These are phyloP conservation scores for Anguilla marmorata DNA, from an alignment of 2,797 vertebrate genomes.

Conservation along the genomic window DNA sequence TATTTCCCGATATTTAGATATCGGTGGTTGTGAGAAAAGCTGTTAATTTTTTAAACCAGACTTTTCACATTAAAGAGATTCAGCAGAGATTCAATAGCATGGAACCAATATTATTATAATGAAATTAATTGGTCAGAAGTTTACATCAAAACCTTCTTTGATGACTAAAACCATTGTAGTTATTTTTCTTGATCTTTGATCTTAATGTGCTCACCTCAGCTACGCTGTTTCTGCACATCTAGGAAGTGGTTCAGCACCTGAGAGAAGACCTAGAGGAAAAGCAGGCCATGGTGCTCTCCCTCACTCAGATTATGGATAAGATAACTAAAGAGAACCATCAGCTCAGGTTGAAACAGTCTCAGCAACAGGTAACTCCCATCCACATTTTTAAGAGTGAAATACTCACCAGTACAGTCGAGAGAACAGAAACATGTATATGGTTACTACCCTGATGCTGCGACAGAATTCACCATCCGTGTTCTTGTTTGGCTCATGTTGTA, in stretches of 20 bases:
- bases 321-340: constrained; percentile 67
- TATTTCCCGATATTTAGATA: not conserved
- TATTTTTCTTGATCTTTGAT: not conserved
- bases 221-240: constrained; percentile 43
- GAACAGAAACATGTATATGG: not conserved
- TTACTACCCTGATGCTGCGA: constrained; percentile 19
- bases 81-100: not conserved
- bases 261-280: constrained; percentile 60
- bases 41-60: not conserved
- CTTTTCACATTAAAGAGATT: not conserved
- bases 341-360: constrained; percentile 56
- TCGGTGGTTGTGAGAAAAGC: not conserved
- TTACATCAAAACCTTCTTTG: not conserved
- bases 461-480: constrained; percentile 40
- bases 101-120: not conserved
- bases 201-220: constrained; percentile 26
- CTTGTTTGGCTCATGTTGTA: not conserved
- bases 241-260: constrained; percentile 52
- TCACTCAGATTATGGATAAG: constrained; percentile 63
- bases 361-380: constrained; percentile 64
- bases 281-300: constrained; percentile 50
- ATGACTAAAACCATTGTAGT: not conserved
- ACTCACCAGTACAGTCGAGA: not conserved
- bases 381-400: not conserved
- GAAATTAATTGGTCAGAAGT: not conserved